These are phyloP conservation scores for Nezara viridula DNA, from an alignment of 2,888 invertebrate species.

Conservation along the genomic window DNA sequence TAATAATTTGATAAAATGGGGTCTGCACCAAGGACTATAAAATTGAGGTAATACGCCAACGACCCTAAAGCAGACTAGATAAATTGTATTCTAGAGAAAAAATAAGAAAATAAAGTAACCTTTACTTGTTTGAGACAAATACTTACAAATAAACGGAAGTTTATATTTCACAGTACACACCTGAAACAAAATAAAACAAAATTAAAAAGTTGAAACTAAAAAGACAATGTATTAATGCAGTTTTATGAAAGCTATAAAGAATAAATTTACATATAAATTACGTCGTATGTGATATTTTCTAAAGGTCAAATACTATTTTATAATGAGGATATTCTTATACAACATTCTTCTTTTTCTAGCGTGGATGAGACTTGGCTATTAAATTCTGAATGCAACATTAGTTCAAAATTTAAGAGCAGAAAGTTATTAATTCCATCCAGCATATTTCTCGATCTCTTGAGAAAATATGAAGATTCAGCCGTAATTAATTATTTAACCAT, in stretches of 20 bases:
- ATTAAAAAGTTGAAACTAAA: neutral
- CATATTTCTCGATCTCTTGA: neutral
- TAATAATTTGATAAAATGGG: no score
- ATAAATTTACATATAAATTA: neutral
- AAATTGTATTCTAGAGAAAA: neutral
- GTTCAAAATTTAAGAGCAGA: neutral
- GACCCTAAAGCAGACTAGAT: no score
- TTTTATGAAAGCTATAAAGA: neutral
- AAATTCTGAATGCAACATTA: neutral
- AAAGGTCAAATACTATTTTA: neutral
- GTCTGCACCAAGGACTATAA: no score
- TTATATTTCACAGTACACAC: neutral
- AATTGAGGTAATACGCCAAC: no score
- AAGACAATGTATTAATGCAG: neutral
- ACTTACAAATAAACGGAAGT: neutral
- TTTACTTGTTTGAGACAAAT: neutral
- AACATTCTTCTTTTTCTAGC: neutral
- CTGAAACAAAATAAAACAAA: neutral
- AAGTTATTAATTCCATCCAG: neutral
- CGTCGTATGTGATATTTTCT: neutral
- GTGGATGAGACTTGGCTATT: neutral
- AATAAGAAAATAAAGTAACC: neutral
- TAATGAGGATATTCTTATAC: neutral
- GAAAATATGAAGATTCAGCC: no score
- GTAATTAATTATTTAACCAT: no score